Evolutionary conservation across 1,140 invertebrate species (phyloP), one percentile per base, ranked within the genome.

Genomic region (Zaprionus camerounensis): DNA sequence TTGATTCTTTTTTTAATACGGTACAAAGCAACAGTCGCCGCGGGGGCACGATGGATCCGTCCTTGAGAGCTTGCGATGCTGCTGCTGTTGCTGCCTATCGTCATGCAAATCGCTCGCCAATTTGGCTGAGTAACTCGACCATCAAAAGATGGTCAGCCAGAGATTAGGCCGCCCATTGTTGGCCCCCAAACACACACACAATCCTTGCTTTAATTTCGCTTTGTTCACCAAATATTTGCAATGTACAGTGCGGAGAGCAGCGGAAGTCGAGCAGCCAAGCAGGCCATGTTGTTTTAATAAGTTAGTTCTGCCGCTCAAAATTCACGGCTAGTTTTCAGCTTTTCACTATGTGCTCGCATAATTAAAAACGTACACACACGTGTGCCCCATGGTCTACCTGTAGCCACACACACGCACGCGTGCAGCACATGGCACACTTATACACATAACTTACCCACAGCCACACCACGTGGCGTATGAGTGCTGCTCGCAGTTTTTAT

Each of bases 361-460:
- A 88, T 87, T 83, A 87, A 87, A 87, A 82, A 81, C 80, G 85
- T 88, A 81, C 84, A 83, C 83, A 87, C 83, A 87, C 80, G 70
- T 78, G 83, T 58, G 55, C 63, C 64, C 46, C 66, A 12, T 51
- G 46, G 46, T 51, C 74, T 58, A 34, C 34, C 65, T 66, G 15
- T 22, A 26, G 2, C 49, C n/a, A 13, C 41, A 34, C 31, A 34
- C 31, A 11, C 31, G 7, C 20, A 12, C 46, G 22, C 9, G 12
- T 36, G 17, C 28, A 49, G n/a, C n/a, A 20, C 51, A 28, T 13
- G 7, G 24, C 24, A 28, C 22, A 24, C 49, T 13, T 5, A 53
- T 12, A 51, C 11, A 26, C n/a, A 12, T 13, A 12, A 36, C 56
- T 17, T 46, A 49, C 7, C n/a, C 41, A 12, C 15, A 15, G 24